phyloP scores from a whole-genome alignment of 2,888 invertebrate genomes.

The Acronicta aceris region DNA sequence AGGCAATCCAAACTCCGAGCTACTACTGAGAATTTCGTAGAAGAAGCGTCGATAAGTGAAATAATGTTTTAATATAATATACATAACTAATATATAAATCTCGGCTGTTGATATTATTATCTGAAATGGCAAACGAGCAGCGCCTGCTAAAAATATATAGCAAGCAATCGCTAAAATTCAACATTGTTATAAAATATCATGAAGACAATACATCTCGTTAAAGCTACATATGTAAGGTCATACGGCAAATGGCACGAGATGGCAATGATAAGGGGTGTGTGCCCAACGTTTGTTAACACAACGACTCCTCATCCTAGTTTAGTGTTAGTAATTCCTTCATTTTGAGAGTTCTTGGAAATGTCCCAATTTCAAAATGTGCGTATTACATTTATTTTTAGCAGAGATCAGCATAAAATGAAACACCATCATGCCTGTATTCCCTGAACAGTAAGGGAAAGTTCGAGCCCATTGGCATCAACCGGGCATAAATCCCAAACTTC shows the following conservation, averaged over 20 bases:
- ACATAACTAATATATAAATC: too few species aligned
- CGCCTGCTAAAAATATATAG: slow-evolving; percentile 16
- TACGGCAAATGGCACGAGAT: background rate
- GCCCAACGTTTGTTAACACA: background rate
- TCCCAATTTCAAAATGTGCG: background rate
- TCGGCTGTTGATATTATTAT: too few species aligned
- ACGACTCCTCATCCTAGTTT: background rate
- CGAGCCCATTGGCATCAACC: too few species aligned
- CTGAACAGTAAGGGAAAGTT: too few species aligned
- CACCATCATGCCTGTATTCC: too few species aligned
- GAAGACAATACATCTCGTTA: background rate
- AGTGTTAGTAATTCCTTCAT: slow-evolving; percentile 1
- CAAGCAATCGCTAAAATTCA: slow-evolving; percentile 2
- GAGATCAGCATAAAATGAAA: too few species aligned
- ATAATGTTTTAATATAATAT: too few species aligned
- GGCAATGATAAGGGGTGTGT: background rate
- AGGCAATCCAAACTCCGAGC: too few species aligned
- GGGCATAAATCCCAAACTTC: too few species aligned
- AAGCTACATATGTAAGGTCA: background rate
- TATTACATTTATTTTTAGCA: too few species aligned
- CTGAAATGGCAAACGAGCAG: background rate
- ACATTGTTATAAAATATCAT: background rate
- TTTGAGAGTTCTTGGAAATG: background rate
- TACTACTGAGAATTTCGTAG: too few species aligned
- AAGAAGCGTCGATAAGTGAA: too few species aligned